These are phyloP conservation scores for Mellilla xanthometata DNA, from an alignment of 2,888 invertebrate species.

Conservation along the genomic window DNA sequence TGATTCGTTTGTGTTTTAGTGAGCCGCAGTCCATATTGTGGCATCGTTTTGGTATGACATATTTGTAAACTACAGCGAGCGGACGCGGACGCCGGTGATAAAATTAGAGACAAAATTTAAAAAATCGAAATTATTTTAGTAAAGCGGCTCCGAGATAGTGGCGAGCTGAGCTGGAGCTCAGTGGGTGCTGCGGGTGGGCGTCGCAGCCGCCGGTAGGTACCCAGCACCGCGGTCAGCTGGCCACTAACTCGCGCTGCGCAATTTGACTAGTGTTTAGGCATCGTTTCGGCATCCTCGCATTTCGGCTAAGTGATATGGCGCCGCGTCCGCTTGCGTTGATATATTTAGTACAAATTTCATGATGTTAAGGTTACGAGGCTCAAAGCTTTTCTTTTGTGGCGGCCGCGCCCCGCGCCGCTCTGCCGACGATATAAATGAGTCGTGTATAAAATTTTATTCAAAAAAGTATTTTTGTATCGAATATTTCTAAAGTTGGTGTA, in stretches of 20 bases:
- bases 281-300: constrained; percentile 82
- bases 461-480: constrained; percentile 84
- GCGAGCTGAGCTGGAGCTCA: constrained; percentile 35
- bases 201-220: too few species aligned
- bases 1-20: constrained; percentile 57
- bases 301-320: constrained; percentile 78
- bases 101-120: constrained; percentile 76
- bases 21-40: constrained; percentile 62
- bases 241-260: constrained; percentile 39
- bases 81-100: constrained; percentile 79
- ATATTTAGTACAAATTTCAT: constrained; percentile 83
- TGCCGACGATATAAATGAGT: constrained; percentile 68
- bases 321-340: constrained; percentile 78
- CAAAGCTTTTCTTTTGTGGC: constrained; percentile 80
- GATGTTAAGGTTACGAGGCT: constrained; percentile 82
- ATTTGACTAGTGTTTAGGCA: constrained; percentile 79
- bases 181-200: too few species aligned
- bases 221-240: constrained; percentile 27
- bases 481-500: constrained; percentile 84
- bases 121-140: constrained; percentile 78
- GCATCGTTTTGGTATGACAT: constrained; percentile 68
- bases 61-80: constrained; percentile 77
- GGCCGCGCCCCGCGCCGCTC: constrained; percentile 54
- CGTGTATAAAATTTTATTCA: constrained; percentile 83
- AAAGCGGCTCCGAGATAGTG: constrained; percentile 43